Evolutionary conservation across 2,888 invertebrate genomes (phyloP).

Genomic region (Troides oblongomaculatus): DNA sequence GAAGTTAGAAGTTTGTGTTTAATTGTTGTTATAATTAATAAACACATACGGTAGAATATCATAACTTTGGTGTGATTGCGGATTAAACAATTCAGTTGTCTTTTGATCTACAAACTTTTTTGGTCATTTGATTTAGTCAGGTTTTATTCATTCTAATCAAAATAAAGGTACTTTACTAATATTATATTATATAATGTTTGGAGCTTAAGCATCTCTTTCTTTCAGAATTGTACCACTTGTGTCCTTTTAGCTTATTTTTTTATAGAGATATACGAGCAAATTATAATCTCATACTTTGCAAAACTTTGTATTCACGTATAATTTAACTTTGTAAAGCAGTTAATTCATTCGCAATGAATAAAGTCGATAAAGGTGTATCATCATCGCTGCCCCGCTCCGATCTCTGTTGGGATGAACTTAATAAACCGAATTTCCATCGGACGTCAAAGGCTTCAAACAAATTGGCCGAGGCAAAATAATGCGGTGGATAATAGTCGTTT

Average conservation of each 20-base stretch:
- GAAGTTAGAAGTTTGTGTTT: slow-evolving; percentile 41
- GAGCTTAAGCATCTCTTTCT: too few relatives aligned
- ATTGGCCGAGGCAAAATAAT: slow-evolving; percentile 75
- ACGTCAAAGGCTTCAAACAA: slow-evolving; percentile 76
- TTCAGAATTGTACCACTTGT: too few relatives aligned
- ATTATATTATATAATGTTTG: too few relatives aligned
- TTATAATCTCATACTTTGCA: too few relatives aligned
- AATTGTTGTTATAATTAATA: slow-evolving; percentile 42
- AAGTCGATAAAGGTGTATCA: slow-evolving; percentile 36
- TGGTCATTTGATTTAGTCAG: too few relatives aligned
- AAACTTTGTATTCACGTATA: too few relatives aligned
- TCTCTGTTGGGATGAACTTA: slow-evolving; percentile 50
- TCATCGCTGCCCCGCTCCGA: slow-evolving; percentile 40
- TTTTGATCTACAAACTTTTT: neutral
- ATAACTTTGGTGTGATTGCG: neutral
- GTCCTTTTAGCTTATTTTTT: too few relatives aligned
- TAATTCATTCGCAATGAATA: slow-evolving; percentile 15
- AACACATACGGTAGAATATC: slow-evolving; percentile 30
- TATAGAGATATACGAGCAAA: too few relatives aligned
- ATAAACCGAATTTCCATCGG: slow-evolving; percentile 66
- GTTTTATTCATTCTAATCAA: too few relatives aligned
- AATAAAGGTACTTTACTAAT: too few relatives aligned
- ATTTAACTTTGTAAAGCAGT: too few relatives aligned
- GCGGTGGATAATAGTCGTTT: slow-evolving; percentile 70
- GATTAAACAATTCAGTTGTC: neutral